Evolutionary conservation across 1,140 invertebrate genomes (phyloP), one percentile per base, ranked within the genome.

Genomic region (Macrotrachela quadricornifera): DNA sequence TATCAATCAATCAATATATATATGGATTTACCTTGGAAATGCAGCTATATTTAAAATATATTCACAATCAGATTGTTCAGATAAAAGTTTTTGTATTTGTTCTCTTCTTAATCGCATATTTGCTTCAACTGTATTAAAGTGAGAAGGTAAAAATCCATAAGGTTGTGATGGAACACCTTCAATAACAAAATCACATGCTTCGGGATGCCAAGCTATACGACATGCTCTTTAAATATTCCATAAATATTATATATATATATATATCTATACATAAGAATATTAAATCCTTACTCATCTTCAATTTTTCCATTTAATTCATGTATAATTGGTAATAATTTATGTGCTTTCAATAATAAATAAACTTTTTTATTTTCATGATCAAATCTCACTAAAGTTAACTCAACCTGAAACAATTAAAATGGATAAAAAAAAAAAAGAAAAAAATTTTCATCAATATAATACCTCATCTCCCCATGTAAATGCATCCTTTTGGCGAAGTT

Each of bases 131-230:
- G 91, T 78, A 68, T 97, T 97, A 64, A 97, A 94, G 73, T 95
- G 85, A 9, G 86, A 85, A 59, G 95, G 73, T 13, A 91, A 71
- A 2, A 86, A 60, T 13, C 70, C 70, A 57, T 76, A 77, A 0
- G 92, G 92, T 63, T 84, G 80, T 12, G 92, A 92, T 15, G 94
- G 94, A 2, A 91, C 97, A 14, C 92, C 92, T 74, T 99, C 94
- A 46, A 99, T 77, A 91, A 97, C 96, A 63, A 97, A 99, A 46
- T 83, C 80, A 36, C 84, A 91, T 75, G 92, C 99, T 73, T 99
- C 92, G n/a, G 91, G 92, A 49, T 85, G 76, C 92, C 92, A 99
- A 30, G 21, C 21, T 30, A 30, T 30, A 30, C 21, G 21, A 30
- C 21, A 30, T 30, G 21, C 21, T 30, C 21, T 30, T 30, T 8